Evolutionary conservation across 2,888 invertebrate genomes (phyloP).

Genomic region (Parnassius apollo): DNA sequence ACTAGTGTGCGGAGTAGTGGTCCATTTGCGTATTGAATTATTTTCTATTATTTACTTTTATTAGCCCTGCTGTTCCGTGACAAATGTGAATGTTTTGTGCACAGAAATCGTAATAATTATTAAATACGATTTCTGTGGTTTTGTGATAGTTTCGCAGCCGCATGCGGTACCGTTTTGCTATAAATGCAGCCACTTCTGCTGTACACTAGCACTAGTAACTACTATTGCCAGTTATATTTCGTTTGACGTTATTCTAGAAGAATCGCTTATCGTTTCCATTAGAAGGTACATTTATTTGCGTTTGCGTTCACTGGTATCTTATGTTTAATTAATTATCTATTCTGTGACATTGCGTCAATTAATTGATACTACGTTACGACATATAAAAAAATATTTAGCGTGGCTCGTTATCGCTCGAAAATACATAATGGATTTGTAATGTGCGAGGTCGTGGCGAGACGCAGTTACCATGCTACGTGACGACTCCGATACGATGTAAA

Average conservation of each 20-base stretch:
- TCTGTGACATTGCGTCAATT: not conserved
- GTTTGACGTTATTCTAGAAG: slow-evolving; percentile 4
- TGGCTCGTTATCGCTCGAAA: slow-evolving; percentile 3
- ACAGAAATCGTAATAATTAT: too few relatives aligned
- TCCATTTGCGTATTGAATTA: too few relatives aligned
- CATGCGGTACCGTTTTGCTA: too few relatives aligned
- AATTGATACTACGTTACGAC: slow-evolving; percentile 9
- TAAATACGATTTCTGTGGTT: too few relatives aligned
- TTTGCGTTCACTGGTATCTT: not conserved
- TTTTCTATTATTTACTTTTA: too few relatives aligned
- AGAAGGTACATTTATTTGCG: not conserved
- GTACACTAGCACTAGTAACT: too few relatives aligned
- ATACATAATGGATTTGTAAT: slow-evolving; percentile 2
- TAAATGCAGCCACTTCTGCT: too few relatives aligned
- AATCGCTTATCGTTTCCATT: not conserved
- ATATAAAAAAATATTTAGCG: slow-evolving; percentile 4
- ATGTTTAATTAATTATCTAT: not conserved
- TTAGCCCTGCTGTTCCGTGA: too few relatives aligned
- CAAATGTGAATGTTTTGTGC: too few relatives aligned
- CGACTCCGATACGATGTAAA: not conserved
- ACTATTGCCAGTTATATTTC: too few relatives aligned
- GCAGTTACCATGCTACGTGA: not conserved
- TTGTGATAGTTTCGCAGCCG: too few relatives aligned
- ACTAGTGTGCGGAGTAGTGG: too few relatives aligned
- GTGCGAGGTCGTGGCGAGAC: not conserved